These are phyloP conservation scores for Andrena minutula DNA, from an alignment of 2,888 invertebrate genomes.

Conservation along the genomic window DNA sequence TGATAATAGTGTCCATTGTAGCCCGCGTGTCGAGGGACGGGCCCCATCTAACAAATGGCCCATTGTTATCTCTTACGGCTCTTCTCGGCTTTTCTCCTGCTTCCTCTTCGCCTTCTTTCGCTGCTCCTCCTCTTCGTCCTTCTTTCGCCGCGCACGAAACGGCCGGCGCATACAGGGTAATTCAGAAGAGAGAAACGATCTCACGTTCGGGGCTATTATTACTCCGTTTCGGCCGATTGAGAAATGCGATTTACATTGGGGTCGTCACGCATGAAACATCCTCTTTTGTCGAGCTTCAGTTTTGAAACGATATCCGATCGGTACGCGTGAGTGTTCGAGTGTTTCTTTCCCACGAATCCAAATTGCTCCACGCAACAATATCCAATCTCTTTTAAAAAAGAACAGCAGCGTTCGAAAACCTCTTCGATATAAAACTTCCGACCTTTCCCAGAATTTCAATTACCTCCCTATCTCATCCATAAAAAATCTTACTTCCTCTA, in stretches of 20 bases:
- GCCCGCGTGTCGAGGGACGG: constrained; percentile 69
- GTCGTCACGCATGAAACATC: constrained; percentile 17
- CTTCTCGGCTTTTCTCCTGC: constrained; percentile 44
- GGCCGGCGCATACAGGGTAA: constrained; percentile 48
- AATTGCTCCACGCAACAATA: no score
- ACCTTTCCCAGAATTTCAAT: no score
- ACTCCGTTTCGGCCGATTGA: constrained; percentile 45
- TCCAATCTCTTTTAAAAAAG: no score
- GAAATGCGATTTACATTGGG: constrained; percentile 31
- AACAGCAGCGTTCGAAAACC: no score
- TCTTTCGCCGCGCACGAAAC: constrained; percentile 38
- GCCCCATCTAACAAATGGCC: constrained; percentile 79
- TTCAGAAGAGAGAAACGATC: constrained; percentile 56
- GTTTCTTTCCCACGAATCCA: no score
- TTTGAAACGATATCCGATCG: constrained; percentile 3
- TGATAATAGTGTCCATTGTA: constrained; percentile 82
- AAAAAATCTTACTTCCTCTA: neutral
- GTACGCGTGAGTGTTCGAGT: neutral
- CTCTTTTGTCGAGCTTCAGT: neutral
- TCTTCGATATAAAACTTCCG: no score
- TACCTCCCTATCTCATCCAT: neutral
- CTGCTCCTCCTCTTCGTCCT: constrained; percentile 10
- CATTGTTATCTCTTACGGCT: constrained; percentile 78
- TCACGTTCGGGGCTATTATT: constrained; percentile 45
- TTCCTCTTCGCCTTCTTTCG: constrained; percentile 30